These are phyloP conservation scores for Parasteatoda lunata DNA, from an alignment of 2,888 invertebrate genomes.

Conservation along the genomic window DNA sequence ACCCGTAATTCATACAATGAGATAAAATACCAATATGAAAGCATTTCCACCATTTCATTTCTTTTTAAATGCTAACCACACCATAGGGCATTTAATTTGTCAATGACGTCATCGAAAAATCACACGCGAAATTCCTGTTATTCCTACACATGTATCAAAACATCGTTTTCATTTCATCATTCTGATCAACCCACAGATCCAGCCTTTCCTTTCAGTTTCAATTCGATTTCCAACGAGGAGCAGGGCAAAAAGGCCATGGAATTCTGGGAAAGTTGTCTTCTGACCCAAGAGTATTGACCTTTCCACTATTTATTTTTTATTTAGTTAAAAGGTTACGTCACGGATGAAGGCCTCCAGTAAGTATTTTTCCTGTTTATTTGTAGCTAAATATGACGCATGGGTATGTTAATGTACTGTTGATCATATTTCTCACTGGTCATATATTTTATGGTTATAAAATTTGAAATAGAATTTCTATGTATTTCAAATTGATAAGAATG, in stretches of 20 bases:
- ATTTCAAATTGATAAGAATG: too few relatives aligned
- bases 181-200: conserved; percentile 2
- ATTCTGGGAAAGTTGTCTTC: conserved; percentile 1
- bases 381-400: too few relatives aligned
- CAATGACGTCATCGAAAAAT: conserved; percentile 25
- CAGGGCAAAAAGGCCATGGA: not conserved
- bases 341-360: not conserved
- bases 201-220: not conserved
- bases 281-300: conserved; percentile 2
- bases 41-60: too few relatives aligned
- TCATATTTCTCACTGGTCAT: too few relatives aligned
- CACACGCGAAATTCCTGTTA: conserved; percentile 37
- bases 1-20: too few relatives aligned
- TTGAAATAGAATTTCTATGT: too few relatives aligned
- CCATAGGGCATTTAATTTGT: conserved; percentile 4
- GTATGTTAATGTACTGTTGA: too few relatives aligned
- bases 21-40: too few relatives aligned
- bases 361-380: too few relatives aligned
- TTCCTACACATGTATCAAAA: conserved; percentile 40
- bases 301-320: not conserved
- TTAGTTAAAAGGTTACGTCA: not conserved
- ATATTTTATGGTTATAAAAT: too few relatives aligned
- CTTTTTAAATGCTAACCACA: not conserved
- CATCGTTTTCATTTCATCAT: not conserved
- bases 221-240: not conserved